A percentile compares a stretch with the other conserved stretches of the same genome.
Conservation (phyloP, 2,888 invertebrate species). For the Drosophila macrospina region DNA sequence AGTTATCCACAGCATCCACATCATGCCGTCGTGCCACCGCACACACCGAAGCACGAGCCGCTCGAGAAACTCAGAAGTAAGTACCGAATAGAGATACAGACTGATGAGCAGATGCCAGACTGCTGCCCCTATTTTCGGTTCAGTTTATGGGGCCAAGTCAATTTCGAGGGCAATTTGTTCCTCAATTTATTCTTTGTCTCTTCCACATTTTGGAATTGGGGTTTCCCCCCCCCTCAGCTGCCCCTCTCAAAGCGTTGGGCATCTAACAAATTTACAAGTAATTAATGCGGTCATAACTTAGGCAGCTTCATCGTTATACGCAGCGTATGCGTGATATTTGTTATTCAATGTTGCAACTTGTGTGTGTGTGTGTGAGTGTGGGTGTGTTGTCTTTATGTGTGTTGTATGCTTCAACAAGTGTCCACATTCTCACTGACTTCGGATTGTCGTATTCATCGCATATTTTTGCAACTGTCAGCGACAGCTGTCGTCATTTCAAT, state of each 20-base stretch:
- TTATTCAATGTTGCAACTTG: slow-evolving; percentile 16
- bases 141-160: slow-evolving; percentile 52
- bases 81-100: slow-evolving; percentile 74
- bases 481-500: slow-evolving; percentile 83
- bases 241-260: too few species aligned
- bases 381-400: not conserved
- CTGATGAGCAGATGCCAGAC: not conserved
- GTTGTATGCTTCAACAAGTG: slow-evolving; percentile 71
- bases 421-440: slow-evolving; percentile 64
- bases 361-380: slow-evolving; percentile 2
- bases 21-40: slow-evolving; percentile 87
- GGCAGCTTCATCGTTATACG: slow-evolving; percentile 42
- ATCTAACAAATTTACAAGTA: slow-evolving; percentile 81
- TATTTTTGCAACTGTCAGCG: slow-evolving; percentile 74
- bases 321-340: slow-evolving; percentile 58
- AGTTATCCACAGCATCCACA: slow-evolving; percentile 87
- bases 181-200: slow-evolving; percentile 64
- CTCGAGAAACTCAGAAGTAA: slow-evolving; percentile 91
- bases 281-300: slow-evolving; percentile 83
- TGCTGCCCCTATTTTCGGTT: not conserved
- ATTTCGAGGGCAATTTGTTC: slow-evolving; percentile 78
- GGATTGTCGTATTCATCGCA: slow-evolving; percentile 19
- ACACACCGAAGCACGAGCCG: slow-evolving; percentile 88
- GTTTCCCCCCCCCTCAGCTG: slow-evolving; percentile 37
- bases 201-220: slow-evolving; percentile 30